Conservation (phyloP, 2,888 invertebrate genomes). For the Trichopria drosophilae region DNA sequence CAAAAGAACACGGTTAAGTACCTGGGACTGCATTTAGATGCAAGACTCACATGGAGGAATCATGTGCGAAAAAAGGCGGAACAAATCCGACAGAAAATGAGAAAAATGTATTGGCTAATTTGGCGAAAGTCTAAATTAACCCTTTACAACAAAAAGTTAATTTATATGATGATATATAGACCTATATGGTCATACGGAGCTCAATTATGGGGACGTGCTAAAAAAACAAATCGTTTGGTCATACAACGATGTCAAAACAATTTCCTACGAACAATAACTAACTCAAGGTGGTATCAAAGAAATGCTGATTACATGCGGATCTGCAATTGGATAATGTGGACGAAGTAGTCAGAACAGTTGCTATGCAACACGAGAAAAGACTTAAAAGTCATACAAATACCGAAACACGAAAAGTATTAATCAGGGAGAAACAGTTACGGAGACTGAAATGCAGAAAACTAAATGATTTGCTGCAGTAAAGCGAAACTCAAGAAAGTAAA, state of each 20-base stretch:
- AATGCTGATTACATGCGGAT: too few relatives aligned
- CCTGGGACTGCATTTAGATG: slow-evolving; percentile 31
- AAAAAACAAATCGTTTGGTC: slow-evolving; percentile 6
- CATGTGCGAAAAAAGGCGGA: too few relatives aligned
- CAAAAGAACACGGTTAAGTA: slow-evolving; percentile 29
- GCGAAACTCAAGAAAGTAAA: too few relatives aligned
- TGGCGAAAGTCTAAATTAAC: too few relatives aligned
- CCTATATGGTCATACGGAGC: slow-evolving; percentile 9
- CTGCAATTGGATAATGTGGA: neutral
- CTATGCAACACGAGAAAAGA: neutral
- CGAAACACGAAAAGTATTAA: too few relatives aligned
- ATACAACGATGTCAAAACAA: slow-evolving; percentile 11
- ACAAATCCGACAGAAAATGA: slow-evolving; percentile 11
- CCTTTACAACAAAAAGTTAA: neutral
- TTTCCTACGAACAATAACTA: neutral
- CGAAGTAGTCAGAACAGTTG: neutral
- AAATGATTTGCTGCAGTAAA: too few relatives aligned
- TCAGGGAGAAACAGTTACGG: too few relatives aligned
- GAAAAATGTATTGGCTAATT: slow-evolving; percentile 15
- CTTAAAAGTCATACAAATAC: too few relatives aligned
- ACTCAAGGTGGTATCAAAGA: slow-evolving; percentile 9
- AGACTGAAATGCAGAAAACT: too few relatives aligned
- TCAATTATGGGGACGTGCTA: slow-evolving; percentile 6
- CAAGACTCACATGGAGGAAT: too few relatives aligned
- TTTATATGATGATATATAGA: slow-evolving; percentile 9